These are phyloP conservation scores for Campoletis sonorensis DNA, from an alignment of 1,140 invertebrate species.

Conservation along the genomic window DNA sequence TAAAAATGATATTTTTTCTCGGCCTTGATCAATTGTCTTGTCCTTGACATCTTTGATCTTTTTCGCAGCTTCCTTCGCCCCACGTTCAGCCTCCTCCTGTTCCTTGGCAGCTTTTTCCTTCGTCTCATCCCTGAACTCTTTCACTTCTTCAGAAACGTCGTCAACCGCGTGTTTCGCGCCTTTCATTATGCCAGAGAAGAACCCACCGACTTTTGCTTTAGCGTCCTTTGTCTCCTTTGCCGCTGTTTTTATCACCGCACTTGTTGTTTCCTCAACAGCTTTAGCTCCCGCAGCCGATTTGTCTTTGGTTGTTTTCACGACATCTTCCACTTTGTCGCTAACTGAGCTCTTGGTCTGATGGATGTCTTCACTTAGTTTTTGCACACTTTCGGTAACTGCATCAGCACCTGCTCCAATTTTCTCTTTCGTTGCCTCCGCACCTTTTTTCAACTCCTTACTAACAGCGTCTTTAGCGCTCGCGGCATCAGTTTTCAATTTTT, in stretches of 20 bases:
- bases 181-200: constrained; percentile 57
- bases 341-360: constrained; percentile 61
- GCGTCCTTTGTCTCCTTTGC: constrained; percentile 41
- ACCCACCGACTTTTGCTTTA: constrained; percentile 49
- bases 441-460: constrained; percentile 35
- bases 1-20: too few relatives aligned
- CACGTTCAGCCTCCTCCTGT: constrained; percentile 49
- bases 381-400: constrained; percentile 16
- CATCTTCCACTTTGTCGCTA: constrained; percentile 8
- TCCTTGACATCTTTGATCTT: constrained; percentile 54
- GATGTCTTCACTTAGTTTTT: constrained; percentile 60
- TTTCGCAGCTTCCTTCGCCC: constrained; percentile 49
- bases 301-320: constrained; percentile 35
- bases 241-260: constrained; percentile 9
- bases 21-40: constrained; percentile 42
- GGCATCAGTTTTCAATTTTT: constrained; percentile 3
- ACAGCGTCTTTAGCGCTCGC: constrained; percentile 40
- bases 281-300: constrained; percentile 27
- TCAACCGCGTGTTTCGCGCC: constrained; percentile 64
- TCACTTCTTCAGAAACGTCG: constrained; percentile 65
- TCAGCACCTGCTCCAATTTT: constrained; percentile 41
- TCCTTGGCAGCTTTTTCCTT: constrained; percentile 61
- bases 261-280: constrained; percentile 18
- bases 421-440: constrained; percentile 41
- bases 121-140: constrained; percentile 65